Evolutionary conservation across 2,113 vertebrate species (phyloP).

Genomic region (Rattus rattus): DNA sequence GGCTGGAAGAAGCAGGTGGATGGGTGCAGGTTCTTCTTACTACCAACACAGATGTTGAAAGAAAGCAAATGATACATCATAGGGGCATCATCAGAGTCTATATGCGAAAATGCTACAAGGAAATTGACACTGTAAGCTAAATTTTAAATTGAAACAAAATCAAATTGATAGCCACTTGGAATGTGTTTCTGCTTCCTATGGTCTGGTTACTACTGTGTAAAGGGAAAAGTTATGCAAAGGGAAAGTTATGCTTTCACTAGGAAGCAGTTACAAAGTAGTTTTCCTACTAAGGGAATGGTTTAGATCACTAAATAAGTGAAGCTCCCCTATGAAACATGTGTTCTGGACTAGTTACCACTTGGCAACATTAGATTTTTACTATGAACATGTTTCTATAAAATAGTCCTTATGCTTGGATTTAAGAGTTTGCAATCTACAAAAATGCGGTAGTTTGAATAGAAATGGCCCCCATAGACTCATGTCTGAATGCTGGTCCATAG

Average conservation of each 20-base stretch:
- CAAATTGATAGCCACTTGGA: background rate
- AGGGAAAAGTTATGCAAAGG: background rate
- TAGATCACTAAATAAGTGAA: background rate
- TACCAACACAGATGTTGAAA: constrained; percentile 19
- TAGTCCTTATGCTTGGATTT: background rate
- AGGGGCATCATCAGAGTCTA: background rate
- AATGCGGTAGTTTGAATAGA: background rate
- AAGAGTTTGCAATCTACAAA: constrained; percentile 41
- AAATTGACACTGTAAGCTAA: background rate
- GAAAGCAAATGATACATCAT: background rate
- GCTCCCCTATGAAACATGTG: background rate
- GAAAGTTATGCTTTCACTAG: background rate
- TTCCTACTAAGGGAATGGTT: background rate
- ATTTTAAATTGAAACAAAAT: background rate
- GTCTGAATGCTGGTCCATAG: background rate
- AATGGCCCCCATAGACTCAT: background rate
- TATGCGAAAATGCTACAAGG: background rate
- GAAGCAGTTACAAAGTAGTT: background rate
- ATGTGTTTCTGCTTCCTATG: background rate
- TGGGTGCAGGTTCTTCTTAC: background rate
- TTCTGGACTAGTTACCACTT: background rate
- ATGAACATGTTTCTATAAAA: background rate
- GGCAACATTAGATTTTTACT: background rate
- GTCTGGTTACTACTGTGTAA: background rate
- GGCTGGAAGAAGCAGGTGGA: too few species aligned